Percentiles rank a stretch among this genome's conserved stretches.
Evolutionary conservation across 2,888 invertebrate genomes (phyloP).

Genomic region (Drosophila tanythrix): DNA sequence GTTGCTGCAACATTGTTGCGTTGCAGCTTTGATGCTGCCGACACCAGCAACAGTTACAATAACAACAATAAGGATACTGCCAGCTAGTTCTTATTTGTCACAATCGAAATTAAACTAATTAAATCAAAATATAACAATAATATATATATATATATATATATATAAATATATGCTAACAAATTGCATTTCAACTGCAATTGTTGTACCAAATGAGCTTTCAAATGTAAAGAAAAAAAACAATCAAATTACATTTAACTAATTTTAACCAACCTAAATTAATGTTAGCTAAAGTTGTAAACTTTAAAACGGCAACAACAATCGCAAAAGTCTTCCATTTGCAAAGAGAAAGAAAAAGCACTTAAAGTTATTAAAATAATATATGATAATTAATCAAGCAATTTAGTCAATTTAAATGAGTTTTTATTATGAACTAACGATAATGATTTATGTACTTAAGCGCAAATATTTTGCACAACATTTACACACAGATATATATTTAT

Average conservation of each 20-base stretch:
- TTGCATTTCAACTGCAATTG: slow-evolving; percentile 77
- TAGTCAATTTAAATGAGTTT: slow-evolving; percentile 68
- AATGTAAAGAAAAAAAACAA: slow-evolving; percentile 39
- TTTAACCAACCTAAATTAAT: slow-evolving; percentile 29
- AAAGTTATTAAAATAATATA: slow-evolving; percentile 32
- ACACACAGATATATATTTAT: slow-evolving; percentile 26
- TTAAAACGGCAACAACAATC: slow-evolving; percentile 62
- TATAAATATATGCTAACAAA: slow-evolving; percentile 52
- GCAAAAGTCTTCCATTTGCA: slow-evolving; percentile 81
- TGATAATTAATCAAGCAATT: slow-evolving; percentile 46
- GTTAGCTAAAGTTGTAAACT: slow-evolving; percentile 71
- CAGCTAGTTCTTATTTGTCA: slow-evolving; percentile 66
- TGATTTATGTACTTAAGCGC: slow-evolving; percentile 67
- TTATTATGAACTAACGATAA: slow-evolving; percentile 37
- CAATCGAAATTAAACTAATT: slow-evolving; percentile 34
- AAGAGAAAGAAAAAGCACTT: slow-evolving; percentile 25
- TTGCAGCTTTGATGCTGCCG: slow-evolving; percentile 67
- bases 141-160: slow-evolving; percentile 2
- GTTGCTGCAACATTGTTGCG: slow-evolving; percentile 59
- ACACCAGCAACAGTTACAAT: slow-evolving; percentile 38
- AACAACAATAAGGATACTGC: slow-evolving; percentile 52
- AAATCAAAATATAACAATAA: slow-evolving; percentile 5
- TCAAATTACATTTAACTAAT: slow-evolving; percentile 20
- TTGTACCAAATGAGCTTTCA: slow-evolving; percentile 78
- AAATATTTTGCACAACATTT: slow-evolving; percentile 51